These are phyloP conservation scores for Egretta garzetta DNA, from an alignment of 2,113 vertebrate species.

Conservation along the genomic window DNA sequence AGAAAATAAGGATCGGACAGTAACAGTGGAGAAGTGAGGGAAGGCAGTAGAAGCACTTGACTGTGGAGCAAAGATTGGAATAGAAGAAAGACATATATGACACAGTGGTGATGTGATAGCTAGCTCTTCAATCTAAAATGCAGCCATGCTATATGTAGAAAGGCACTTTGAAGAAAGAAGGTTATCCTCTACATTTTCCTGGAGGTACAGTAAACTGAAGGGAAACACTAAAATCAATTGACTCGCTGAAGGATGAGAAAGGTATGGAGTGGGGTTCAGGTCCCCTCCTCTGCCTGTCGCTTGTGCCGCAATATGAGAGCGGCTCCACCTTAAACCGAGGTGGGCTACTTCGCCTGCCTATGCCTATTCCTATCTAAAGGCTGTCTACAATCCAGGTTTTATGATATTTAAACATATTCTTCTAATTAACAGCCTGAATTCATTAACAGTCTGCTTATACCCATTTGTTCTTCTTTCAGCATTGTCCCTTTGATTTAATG, in stretches of 20 bases:
- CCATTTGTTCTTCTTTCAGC: conserved; percentile 11
- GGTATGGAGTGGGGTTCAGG: not conserved
- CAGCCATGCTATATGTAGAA: not conserved
- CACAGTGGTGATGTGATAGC: not conserved
- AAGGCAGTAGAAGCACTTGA: not conserved
- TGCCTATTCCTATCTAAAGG: not conserved
- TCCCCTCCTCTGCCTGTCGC: not conserved
- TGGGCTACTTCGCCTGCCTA: not conserved
- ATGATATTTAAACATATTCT: not conserved
- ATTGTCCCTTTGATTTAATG: conserved; percentile 25
- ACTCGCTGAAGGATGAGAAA: not conserved
- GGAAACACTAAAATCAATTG: not conserved
- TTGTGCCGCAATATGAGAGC: not conserved
- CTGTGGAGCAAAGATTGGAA: not conserved
- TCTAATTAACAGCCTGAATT: conserved; percentile 16
- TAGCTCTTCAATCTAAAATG: not conserved
- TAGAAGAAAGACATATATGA: not conserved
- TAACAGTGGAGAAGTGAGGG: not conserved
- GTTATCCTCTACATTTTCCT: not conserved
- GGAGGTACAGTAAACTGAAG: not conserved
- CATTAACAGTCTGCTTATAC: conserved; percentile 10
- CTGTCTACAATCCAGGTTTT: not conserved
- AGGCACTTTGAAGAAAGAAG: not conserved
- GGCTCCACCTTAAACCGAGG: not conserved
- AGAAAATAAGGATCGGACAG: not conserved